Conservation (phyloP, 2,888 invertebrate species). For the Volucella inanis region DNA sequence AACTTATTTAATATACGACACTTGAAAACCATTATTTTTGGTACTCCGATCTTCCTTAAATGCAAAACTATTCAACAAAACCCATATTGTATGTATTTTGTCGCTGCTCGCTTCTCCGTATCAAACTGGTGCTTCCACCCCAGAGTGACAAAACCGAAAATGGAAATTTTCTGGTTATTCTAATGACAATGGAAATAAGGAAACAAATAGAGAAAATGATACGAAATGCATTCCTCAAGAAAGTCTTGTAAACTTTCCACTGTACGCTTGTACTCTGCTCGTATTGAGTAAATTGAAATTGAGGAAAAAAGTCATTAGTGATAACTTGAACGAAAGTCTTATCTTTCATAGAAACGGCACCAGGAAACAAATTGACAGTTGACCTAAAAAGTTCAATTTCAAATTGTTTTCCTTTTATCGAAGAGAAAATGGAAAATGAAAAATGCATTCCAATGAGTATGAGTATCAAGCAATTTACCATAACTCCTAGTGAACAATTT, state of each 20-base stretch:
- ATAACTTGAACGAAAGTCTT: neutral
- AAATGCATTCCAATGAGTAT: slow-evolving; percentile 23
- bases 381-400: slow-evolving; percentile 59
- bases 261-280: no score
- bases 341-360: slow-evolving; percentile 21
- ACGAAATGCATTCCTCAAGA: no score
- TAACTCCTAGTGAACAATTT: slow-evolving; percentile 20
- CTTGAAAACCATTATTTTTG: no score
- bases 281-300: no score
- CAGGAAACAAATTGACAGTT: slow-evolving; percentile 48
- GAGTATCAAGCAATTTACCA: slow-evolving; percentile 14
- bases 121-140: neutral
- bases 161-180: neutral
- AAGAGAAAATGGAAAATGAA: neutral
- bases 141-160: neutral
- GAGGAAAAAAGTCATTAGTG: neutral
- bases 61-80: no score
- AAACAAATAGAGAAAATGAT: no score
- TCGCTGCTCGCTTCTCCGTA: no score
- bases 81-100: no score
- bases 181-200: neutral
- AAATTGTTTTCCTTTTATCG: slow-evolving; percentile 23
- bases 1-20: no score
- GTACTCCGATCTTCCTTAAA: no score
- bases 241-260: no score